Conservation (phyloP, 2,113 vertebrate species). For the Orcinus orca region DNA sequence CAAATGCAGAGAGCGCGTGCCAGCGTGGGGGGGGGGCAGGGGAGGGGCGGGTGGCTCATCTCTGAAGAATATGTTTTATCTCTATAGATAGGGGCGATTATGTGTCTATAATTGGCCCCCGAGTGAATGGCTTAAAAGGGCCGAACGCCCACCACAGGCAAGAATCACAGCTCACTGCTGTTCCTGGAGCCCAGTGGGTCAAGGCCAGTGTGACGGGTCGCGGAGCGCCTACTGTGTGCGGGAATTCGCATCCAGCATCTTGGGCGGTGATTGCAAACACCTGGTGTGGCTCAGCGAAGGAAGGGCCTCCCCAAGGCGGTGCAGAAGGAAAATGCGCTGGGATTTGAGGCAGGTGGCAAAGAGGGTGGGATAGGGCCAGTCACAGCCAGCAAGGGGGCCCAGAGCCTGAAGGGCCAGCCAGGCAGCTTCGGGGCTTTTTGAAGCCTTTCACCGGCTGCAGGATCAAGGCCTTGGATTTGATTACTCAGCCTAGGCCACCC, state of each 20-base stretch:
- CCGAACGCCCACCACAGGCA: not conserved
- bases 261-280: not conserved
- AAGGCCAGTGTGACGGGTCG: accelerated
- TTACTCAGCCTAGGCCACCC: not conserved
- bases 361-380: not conserved
- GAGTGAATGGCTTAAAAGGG: constrained; percentile 54
- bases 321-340: not conserved
- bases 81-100: constrained; percentile 48
- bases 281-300: not conserved
- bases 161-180: not conserved
- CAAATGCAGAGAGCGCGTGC: constrained; percentile 14
- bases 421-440: not conserved
- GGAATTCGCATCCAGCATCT: not conserved
- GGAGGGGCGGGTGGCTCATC: constrained; percentile 34
- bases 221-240: not conserved
- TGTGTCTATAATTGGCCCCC: constrained; percentile 67
- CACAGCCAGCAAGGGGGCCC: not conserved
- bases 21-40: not conserved
- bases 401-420: not conserved
- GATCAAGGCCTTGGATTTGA: not conserved
- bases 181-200: not conserved
- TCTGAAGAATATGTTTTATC: constrained; percentile 45
- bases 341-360: not conserved
- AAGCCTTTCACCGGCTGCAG: not conserved
- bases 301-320: not conserved